Base-by-base conservation (phyloP, 2,888 invertebrate genomes). In the Orgyia antiqua region DNA sequence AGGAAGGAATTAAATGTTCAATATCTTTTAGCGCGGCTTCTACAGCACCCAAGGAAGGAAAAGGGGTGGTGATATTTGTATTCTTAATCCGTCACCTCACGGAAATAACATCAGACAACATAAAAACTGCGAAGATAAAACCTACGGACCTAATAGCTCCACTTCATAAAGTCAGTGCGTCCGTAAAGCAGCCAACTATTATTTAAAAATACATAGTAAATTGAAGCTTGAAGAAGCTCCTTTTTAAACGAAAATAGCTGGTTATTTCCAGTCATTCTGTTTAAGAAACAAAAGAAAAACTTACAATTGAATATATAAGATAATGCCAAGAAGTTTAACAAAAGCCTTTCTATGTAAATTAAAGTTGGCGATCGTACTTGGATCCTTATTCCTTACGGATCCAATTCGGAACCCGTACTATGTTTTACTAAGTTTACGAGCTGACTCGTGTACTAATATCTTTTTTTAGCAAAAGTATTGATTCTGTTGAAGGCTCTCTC, bases 311-410 rank as follows among this genome's bases (percentile, higher is more conserved):
- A 39, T 39, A 37, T 25, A 33, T 26, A 39, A 39, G 13, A 25
- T 27, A 24, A 35, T 27, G 20, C 13, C 39, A 45, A 42, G 31
- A 51, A 40, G 29, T 45, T 30, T 9, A 40, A 49, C 42, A 42
- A 41, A 49, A 45, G 40, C 35, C 39, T 45, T 31, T 35, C 33
- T 45, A 39, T 51, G 51, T 39, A 53, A 46, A 51, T 50, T 41
- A 41, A 33, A 34, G 29, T 19, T 24, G 33, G 24, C 32, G 24
- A 39, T 41, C 20, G 27, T 19, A 31, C 28, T 26, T 31, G 41
- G 24, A 39, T 39, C 15, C 20, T 27, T 19, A 31, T 27, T 39
- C 36, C 45, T 42, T 45, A 36, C 38, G 30, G 42, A 49, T 53
- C 42, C 43, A 41, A 53, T 53, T 41, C 40, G 13, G 17, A 27